phyloP scores from a whole-genome alignment of 2,113 vertebrate genomes.

The Leucopsar rothschildi region DNA sequence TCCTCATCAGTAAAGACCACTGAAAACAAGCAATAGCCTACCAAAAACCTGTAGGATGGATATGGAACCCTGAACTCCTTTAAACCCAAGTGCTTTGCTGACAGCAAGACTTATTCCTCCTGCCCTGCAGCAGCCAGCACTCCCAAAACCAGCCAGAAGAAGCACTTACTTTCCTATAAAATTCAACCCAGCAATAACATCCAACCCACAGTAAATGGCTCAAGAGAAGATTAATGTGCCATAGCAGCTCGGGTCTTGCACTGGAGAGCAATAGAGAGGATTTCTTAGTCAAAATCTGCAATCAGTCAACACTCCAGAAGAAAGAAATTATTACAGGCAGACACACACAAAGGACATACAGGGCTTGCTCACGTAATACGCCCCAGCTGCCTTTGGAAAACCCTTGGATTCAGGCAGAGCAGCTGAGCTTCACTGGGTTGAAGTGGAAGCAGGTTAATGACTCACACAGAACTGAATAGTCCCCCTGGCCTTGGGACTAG shows the following conservation, averaged over 20 bases:
- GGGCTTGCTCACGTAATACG: not conserved
- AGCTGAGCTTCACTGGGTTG: not conserved
- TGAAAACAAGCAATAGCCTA: not conserved
- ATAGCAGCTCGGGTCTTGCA: not conserved
- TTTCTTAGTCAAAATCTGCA: not conserved
- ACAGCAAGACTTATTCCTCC: not conserved
- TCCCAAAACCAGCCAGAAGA: not conserved
- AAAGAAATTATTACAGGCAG: not conserved
- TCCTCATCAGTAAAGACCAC: not conserved
- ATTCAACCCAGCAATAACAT: not conserved
- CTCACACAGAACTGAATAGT: not conserved
- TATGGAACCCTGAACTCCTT: not conserved
- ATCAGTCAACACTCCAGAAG: not conserved
- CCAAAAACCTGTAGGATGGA: not conserved
- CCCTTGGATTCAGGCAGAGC: not conserved
- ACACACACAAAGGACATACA: not conserved
- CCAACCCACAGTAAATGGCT: not conserved
- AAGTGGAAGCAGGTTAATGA: not conserved
- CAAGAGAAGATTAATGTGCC: not conserved
- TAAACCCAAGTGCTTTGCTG: not conserved
- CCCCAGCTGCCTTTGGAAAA: not conserved
- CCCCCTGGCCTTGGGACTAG: not conserved
- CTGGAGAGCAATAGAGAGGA: not conserved
- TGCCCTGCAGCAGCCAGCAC: not conserved
- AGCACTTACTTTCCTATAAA: not conserved